Evolutionary conservation across 2,888 invertebrate genomes (phyloP).

Genomic region (Quadroppia sp.): DNA sequence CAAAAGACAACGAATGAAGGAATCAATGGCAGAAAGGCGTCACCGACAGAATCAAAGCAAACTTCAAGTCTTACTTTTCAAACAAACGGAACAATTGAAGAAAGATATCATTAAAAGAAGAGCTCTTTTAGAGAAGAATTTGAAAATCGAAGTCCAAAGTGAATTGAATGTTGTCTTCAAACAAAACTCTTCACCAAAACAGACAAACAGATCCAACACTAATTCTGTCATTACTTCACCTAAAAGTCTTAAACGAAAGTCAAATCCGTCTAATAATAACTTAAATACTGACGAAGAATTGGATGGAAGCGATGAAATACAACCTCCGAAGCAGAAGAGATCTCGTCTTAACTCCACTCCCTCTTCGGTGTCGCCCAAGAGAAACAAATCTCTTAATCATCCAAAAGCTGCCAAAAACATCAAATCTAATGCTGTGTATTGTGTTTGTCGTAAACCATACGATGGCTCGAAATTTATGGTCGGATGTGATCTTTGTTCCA

Average conservation of each 20-base stretch:
- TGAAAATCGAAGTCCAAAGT: slow-evolving; percentile 71
- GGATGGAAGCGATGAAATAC: background rate
- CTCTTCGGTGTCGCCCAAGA: slow-evolving; percentile 42
- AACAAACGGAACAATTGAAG: slow-evolving; percentile 67
- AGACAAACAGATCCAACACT: slow-evolving; percentile 1
- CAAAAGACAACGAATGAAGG: slow-evolving; percentile 45
- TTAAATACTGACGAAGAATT: slow-evolving; percentile 4
- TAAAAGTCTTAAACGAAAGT: background rate
- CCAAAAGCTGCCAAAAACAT: slow-evolving; percentile 43
- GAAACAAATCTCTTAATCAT: slow-evolving; percentile 43
- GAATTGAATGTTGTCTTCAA: slow-evolving; percentile 26
- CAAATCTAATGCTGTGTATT: slow-evolving; percentile 61
- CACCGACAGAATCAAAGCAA: background rate
- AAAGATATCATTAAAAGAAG: slow-evolving; percentile 89
- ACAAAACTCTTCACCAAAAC: background rate
- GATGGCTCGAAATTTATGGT: slow-evolving; percentile 95
- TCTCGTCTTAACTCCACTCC: slow-evolving; percentile 28
- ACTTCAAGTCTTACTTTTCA: slow-evolving; percentile 55
- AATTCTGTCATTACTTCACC: background rate
- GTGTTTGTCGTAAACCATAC: slow-evolving; percentile 87
- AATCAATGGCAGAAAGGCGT: slow-evolving; percentile 49
- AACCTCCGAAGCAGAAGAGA: slow-evolving; percentile 39
- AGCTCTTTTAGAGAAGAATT: slow-evolving; percentile 74
- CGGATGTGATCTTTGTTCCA: slow-evolving; percentile 93
- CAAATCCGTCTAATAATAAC: background rate